Base-by-base conservation (phyloP, 2,797 vertebrate species). In the Sebastes paucispinis region DNA sequence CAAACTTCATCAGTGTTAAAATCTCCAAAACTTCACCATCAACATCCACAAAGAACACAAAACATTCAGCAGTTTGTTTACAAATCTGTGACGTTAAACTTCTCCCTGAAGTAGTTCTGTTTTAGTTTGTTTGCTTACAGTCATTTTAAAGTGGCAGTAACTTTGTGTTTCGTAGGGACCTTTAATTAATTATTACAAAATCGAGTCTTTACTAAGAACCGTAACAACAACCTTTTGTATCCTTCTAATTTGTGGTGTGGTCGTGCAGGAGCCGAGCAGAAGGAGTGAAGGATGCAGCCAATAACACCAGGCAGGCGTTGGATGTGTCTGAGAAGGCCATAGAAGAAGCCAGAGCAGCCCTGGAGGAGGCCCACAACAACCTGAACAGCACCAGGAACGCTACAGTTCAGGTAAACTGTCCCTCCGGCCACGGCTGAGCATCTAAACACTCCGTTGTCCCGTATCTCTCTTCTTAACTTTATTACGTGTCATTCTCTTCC, bases 261-360 rank as follows among this genome's bases (percentile, higher is more conserved):
- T 20, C 82, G 24, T 85, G 52, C 85, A 98, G 97, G 91, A 79
- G 29, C 1, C 79, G 65, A 75, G 96, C 96, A 1, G 94, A 96
- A 59, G 89, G 67, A 1, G 89, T 96, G 73, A 93, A 92, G 75
- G 93, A 93, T 2, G 80, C 73, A 4, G 89, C 93, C 24, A 84
- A 1, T 0, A 87, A 70, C 6, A 96, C 96, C 0, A 95, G 93
- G 63, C 79, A 62, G 39, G 93, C 87, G 0, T 64, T 99, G 83
- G 89, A 95, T 2, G 76, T 64, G 3, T 94, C 93, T 0, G 89
- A 74, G 77, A 75, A 76, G 18, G 94, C 96, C 47, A 89, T 91
- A 1, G 72, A 87, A 1, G 86, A 92, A 1, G 96, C 96, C 1
- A 84, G 85, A 50, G 82, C 60, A 0, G 90, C 94, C 3, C 90